A percentile compares a stretch with the other conserved stretches of the same genome.
phyloP scores from a whole-genome alignment of 92 coral and sea anemone species.

The Pocillopora grandis region DNA sequence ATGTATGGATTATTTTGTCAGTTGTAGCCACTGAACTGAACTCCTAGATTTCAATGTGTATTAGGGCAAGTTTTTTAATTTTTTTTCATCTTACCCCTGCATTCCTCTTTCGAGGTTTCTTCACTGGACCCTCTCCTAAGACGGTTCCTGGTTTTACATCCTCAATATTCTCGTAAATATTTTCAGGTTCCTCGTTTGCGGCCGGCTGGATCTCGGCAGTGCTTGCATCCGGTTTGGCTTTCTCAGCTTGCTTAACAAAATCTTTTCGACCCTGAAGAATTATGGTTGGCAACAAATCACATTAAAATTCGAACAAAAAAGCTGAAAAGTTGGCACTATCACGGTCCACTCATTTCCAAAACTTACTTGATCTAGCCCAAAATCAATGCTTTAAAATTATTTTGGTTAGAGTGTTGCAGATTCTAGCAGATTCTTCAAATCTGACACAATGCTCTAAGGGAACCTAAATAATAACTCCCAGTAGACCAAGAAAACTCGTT shows the following conservation, averaged over 20 bases:
- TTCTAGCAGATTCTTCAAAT: too few relatives aligned
- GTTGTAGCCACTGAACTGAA: too few relatives aligned
- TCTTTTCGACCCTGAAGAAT: slow-evolving; percentile 71
- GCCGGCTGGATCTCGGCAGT: slow-evolving; percentile 5
- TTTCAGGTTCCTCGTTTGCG: slow-evolving; percentile 23
- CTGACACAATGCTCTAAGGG: too few relatives aligned
- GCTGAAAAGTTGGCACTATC: too few relatives aligned
- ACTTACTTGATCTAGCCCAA: too few relatives aligned
- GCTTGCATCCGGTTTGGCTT: slow-evolving; percentile 32
- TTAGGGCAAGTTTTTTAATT: neutral
- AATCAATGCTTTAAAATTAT: too few relatives aligned
- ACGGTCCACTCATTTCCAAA: too few relatives aligned
- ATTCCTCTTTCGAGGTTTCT: slow-evolving; percentile 36
- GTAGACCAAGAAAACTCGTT: too few relatives aligned
- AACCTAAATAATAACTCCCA: too few relatives aligned
- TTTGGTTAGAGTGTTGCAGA: too few relatives aligned
- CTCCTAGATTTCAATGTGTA: neutral
- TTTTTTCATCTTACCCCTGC: slow-evolving; percentile 7
- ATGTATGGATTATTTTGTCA: too few relatives aligned
- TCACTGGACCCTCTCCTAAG: neutral
- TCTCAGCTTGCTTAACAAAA: slow-evolving; percentile 55
- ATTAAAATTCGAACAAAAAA: neutral
- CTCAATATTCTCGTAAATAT: slow-evolving; percentile 28
- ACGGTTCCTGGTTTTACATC: slow-evolving; percentile 22
- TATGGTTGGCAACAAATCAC: neutral